Base-by-base conservation (phyloP, 2,797 vertebrate species). In the Cryptoprocta ferox region DNA sequence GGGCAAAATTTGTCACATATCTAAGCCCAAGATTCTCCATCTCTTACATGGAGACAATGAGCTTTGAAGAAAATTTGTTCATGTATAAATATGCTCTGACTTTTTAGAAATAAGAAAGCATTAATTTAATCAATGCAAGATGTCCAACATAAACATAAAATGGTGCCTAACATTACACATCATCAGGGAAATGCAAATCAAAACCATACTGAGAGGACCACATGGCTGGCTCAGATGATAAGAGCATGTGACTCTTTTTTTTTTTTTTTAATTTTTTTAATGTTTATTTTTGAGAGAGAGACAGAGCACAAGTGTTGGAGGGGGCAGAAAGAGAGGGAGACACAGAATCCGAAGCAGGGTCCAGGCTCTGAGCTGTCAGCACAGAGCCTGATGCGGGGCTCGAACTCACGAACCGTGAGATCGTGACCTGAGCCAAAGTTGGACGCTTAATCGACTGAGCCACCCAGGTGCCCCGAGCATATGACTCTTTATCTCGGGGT, bases 81-180 rank as follows among this genome's bases (percentile, higher is more conserved):
- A 50, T 24, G 19, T 42, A 32, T 14, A 83, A 85, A 94, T 21
- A 71, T 19, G 0, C 48, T 89, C 35, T 86, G 24, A 65, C 63
- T 65, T 66, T 95, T 56, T 61, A 63, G 56, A 95, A 96, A 79
- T 94, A 87, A 56, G 5, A 18, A 86, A 79, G 35, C 73, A 76
- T 82, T 80, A 39, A 66, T 16, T 75, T 0, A 82, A 19, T 53
- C 59, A 80, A 70, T 70, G 66, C 30, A 94, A 75, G 42, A 75
- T 48, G 28, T 15, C 42, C 42, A 75, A 48, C 4, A 75, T 4
- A 75, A 8, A 28, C 39, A 48, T 18, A 28, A 30, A 32, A 75
- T 45, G 42, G 45, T 32, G 42, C 28, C 28, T 39, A 75, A 48
- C 42, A 75, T 48, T 37, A 45, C 15, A 10, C 71, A 75, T 75